These are phyloP conservation scores for Silvanus unidentatus DNA, from an alignment of 2,888 invertebrate genomes.

Conservation along the genomic window DNA sequence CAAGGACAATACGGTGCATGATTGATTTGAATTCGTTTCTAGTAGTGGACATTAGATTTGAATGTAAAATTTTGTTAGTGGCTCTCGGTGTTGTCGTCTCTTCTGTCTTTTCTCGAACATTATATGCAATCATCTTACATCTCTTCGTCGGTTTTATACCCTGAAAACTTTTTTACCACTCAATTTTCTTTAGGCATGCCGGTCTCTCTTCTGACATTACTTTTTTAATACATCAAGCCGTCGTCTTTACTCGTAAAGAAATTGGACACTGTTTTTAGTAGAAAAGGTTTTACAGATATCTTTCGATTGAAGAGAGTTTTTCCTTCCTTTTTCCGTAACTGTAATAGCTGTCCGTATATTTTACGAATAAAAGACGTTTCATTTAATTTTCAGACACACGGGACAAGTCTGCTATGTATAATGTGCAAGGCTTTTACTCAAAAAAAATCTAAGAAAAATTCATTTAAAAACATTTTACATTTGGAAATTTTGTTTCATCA, in stretches of 20 bases:
- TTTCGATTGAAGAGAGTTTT: slow-evolving; percentile 32
- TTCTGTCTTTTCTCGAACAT: too few species aligned
- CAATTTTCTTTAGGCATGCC: slow-evolving; percentile 37
- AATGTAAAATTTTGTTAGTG: slow-evolving; percentile 36
- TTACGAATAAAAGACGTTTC: slow-evolving; percentile 35
- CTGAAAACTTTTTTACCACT: slow-evolving; percentile 34
- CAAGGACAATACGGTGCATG: slow-evolving; percentile 34
- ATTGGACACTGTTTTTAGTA: slow-evolving; percentile 39
- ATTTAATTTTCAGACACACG: slow-evolving; percentile 28
- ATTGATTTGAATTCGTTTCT: slow-evolving; percentile 34
- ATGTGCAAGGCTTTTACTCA: background rate
- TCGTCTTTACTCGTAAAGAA: slow-evolving; percentile 38
- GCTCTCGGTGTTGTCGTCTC: slow-evolving; percentile 32
- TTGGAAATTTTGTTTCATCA: too few species aligned
- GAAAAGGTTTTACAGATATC: slow-evolving; percentile 34
- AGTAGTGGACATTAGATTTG: slow-evolving; percentile 38
- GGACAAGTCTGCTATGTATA: background rate
- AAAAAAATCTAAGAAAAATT: slow-evolving; percentile 4
- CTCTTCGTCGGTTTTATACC: too few species aligned
- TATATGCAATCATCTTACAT: too few species aligned
- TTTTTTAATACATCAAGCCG: slow-evolving; percentile 43
- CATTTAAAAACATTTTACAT: background rate
- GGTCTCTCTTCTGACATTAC: slow-evolving; percentile 36
- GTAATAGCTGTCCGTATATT: slow-evolving; percentile 30
- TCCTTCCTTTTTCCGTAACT: slow-evolving; percentile 15